Evolutionary conservation across 1,140 invertebrate genomes (phyloP), one percentile per base, ranked within the genome.

Genomic region (Drosophila insularis): DNA sequence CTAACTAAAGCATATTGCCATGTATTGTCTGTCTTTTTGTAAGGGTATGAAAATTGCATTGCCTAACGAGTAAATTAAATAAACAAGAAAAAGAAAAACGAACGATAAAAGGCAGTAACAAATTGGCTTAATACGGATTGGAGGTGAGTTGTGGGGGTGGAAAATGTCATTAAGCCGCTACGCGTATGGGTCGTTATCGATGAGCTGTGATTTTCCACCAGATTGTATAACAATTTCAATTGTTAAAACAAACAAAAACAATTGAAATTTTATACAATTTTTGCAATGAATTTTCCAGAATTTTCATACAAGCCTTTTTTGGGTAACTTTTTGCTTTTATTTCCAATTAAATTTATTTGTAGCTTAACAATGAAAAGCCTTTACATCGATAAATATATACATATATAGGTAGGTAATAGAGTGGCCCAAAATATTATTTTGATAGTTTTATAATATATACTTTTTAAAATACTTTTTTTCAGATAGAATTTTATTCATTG

Each of bases 31-130:
- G 2, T 3, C 43, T 23, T 31, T 55, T 54, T 56, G 46, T 61
- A 27, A 43, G 46, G 65, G 67, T 71, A 73, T 78, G 69, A 67
- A 86, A 81, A 81, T 73, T 76, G 74, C 78, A 86, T 81, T 79
- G 68, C 63, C 61, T 77, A 86, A 87, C 75, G 67, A 87, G 61
- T 71, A 76, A 86, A 86, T 79, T 76, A 71, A 87, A 82, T 87
- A 11, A 67, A 71, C 14, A 19, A 46, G 8, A 19, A 46, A 46
- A 46, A 46, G 1, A 50, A 50, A 4, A 32, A n/a, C 35, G 35
- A 35, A 50, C 27, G 39, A 23, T 23, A 50, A 8, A 23, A 40
- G 61, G 43, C 46, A 53, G 60, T 59, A 68, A 50, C 35, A 80
- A 85, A 85, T 69, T 72, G 68, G 74, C 71, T 81, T 75, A 78